Evolutionary conservation across 1,140 invertebrate genomes (phyloP).

Genomic region (Matsumurasca onukii): DNA sequence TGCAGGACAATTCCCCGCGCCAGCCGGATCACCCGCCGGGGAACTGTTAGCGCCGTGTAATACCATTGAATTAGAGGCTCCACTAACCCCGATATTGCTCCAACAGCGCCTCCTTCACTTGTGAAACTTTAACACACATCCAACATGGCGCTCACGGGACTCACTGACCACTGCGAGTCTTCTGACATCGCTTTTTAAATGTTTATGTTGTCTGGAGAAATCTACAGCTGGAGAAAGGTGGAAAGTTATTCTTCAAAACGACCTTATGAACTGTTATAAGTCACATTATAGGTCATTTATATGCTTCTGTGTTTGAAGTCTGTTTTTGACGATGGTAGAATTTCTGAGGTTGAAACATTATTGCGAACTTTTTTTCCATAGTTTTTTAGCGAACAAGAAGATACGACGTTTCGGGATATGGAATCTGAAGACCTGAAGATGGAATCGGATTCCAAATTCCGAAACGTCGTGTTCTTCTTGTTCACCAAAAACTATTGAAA

Average conservation of each 20-base stretch:
- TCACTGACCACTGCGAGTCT: no score
- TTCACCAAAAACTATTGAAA: background rate
- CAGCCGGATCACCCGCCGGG: slow-evolving; percentile 21
- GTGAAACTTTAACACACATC: slow-evolving; percentile 21
- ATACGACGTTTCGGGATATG: background rate
- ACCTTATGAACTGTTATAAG: no score
- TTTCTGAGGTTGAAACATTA: background rate
- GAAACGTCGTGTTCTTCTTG: background rate
- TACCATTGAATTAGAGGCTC: slow-evolving; percentile 34
- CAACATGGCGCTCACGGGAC: background rate
- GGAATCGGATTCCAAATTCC: background rate
- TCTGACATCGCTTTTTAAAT: no score
- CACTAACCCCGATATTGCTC: slow-evolving; percentile 23
- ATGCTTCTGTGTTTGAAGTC: background rate
- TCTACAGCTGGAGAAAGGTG: no score
- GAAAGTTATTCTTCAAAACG: no score
- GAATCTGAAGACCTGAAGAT: background rate
- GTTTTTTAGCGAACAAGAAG: background rate
- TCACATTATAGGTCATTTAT: background rate
- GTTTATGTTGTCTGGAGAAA: no score
- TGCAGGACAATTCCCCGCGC: slow-evolving; percentile 21
- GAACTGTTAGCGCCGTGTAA: slow-evolving; percentile 31
- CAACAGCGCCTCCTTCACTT: background rate
- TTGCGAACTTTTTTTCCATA: background rate
- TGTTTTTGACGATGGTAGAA: slow-evolving; percentile 3